Base-by-base conservation (phyloP, 1,140 invertebrate species). In the Brachionus rotundiformis region DNA sequence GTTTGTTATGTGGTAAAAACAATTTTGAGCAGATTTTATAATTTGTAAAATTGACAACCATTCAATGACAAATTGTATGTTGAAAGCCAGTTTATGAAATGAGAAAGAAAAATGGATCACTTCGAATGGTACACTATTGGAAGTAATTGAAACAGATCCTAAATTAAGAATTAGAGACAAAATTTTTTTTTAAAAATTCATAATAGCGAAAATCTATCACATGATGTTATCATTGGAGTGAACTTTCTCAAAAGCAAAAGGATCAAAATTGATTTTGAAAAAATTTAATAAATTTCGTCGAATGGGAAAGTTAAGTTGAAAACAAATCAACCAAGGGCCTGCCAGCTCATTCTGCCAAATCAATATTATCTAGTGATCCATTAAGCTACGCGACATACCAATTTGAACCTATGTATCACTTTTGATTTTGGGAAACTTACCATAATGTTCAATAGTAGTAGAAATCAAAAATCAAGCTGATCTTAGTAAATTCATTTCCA, bases 121-220 rank as follows among this genome's bases (percentile, higher is more conserved):
- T 8, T 27, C 63, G 11, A 68, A 68, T 6, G 63, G 63, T 36
- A 36, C 63, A 36, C 63, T 31, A 13, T 23, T 68, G n/a, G 31
- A 36, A 39, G 13, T 36, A 11, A n/a, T 16, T 36, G 31, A 68
- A 68, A 68, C 63, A 8, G n/a, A 13, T 16, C 63, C 36, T 63
- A 25, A 63, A 27, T 6, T 27, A 5, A 23, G 8, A 59, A 59
- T 59, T 5, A 13, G 59, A 63, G 0, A 23, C 27, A 63, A 63
- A 63, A 27, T 8, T 27, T 23, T 63, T 13, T 5, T 11, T 27
- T 6, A 33, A 4, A 33, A 33, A 16, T 68, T 68, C 13, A n/a
- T 68, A 31, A 68, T 68, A n/a, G 63, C 11, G n/a, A 33, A 68
- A 33, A 33, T 68, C n/a, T 63, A 8, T 63, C 63, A 68, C 27